Percentiles rank a stretch among this genome's conserved stretches.
Evolutionary conservation across 2,888 invertebrate genomes (phyloP).

Genomic region (Tipula vernalis): DNA sequence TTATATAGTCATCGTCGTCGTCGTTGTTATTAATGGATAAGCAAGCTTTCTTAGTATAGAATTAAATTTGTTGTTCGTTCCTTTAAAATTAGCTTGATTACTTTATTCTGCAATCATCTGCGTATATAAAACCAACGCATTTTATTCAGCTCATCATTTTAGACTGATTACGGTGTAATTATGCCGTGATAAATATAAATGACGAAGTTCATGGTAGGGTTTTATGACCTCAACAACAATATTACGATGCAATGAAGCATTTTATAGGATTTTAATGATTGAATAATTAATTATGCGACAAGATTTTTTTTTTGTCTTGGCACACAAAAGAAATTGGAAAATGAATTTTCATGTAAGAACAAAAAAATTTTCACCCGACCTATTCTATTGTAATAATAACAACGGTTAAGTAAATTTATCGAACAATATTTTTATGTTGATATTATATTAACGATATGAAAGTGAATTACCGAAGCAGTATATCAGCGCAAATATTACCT

Average conservation of each 20-base stretch:
- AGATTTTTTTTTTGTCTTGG: not conserved
- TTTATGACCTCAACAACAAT: not conserved
- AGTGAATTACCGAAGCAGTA: no score
- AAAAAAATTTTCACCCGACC: no score
- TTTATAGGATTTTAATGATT: not conserved
- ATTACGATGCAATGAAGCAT: not conserved
- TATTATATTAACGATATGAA: no score
- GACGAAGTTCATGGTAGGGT: not conserved
- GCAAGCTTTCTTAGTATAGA: not conserved
- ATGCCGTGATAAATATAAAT: not conserved
- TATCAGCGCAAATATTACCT: no score
- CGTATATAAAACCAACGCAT: not conserved
- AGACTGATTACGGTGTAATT: not conserved
- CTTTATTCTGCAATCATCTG: not conserved
- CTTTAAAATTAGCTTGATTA: not conserved
- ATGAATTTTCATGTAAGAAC: no score
- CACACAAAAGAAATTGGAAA: no score
- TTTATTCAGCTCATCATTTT: not conserved
- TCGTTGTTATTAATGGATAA: not conserved
- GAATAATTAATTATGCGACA: not conserved
- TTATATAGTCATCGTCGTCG: not conserved
- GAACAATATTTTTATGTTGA: no score
- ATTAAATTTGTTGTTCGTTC: not conserved
- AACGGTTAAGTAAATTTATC: no score
- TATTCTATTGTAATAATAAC: no score